Evolutionary conservation across 2,113 vertebrate species (phyloP).

Genomic region (Indicator maculatus): DNA sequence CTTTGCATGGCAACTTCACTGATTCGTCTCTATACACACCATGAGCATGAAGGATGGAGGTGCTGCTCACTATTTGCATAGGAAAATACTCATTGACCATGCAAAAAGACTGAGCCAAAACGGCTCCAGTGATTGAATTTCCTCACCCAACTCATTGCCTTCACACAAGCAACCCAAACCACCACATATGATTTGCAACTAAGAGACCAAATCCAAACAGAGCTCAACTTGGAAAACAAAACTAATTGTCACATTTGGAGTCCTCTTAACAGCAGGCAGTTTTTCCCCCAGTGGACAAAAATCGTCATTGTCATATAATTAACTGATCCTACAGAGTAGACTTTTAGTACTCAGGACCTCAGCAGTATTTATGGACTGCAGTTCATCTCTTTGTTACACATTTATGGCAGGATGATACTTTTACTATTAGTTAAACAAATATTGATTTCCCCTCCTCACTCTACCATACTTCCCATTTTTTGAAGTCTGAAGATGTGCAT

Average conservation of each 20-base stretch:
- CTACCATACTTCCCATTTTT: background rate
- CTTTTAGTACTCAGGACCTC: background rate
- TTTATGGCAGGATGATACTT: background rate
- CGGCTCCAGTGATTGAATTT: background rate
- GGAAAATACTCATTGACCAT: fast-evolving
- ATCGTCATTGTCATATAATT: background rate
- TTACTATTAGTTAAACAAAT: background rate
- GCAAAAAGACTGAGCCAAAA: background rate
- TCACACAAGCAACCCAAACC: fast-evolving
- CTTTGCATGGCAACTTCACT: background rate
- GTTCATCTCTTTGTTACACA: background rate
- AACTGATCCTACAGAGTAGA: background rate
- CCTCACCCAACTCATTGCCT: background rate
- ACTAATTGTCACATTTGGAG: background rate
- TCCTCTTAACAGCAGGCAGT: background rate
- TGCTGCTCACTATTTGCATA: background rate
- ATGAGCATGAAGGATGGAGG: background rate
- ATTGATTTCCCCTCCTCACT: background rate
- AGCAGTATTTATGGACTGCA: background rate
- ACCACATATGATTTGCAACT: fast-evolving
- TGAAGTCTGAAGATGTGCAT: background rate
- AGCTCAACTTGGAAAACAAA: background rate
- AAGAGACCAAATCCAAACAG: background rate
- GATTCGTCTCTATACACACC: background rate
- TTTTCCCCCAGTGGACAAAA: background rate